Evolutionary conservation across 1,140 invertebrate genomes (phyloP).

Genomic region (Bombus superbus): DNA sequence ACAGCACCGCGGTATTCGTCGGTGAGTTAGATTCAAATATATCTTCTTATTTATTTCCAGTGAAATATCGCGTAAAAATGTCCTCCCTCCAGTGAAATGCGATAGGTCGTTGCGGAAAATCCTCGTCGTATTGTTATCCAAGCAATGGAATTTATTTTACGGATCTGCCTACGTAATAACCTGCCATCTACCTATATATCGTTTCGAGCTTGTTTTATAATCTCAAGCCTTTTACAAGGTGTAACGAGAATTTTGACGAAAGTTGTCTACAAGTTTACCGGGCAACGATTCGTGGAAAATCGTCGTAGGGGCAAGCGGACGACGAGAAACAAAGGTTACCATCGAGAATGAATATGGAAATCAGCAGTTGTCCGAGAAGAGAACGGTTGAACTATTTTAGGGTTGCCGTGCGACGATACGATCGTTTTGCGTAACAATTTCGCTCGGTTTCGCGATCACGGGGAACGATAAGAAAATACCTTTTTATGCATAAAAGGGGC

Average conservation of each 20-base stretch:
- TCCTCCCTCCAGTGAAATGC: background rate
- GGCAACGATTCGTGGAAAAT: too few species aligned
- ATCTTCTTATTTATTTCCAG: background rate
- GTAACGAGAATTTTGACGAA: too few species aligned
- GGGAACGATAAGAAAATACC: constrained; percentile 43
- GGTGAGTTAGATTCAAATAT: constrained; percentile 78
- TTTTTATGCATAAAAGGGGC: constrained; percentile 42
- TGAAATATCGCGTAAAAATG: background rate
- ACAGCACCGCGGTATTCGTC: constrained; percentile 93
- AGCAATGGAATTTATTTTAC: background rate
- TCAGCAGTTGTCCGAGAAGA: background rate
- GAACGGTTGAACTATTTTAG: constrained; percentile 32
- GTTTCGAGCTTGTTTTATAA: background rate
- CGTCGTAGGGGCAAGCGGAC: too few species aligned
- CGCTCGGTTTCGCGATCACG: constrained; percentile 35
- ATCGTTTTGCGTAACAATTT: constrained; percentile 50
- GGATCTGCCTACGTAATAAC: too few species aligned
- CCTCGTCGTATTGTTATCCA: background rate
- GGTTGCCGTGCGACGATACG: constrained; percentile 42
- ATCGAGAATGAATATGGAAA: constrained; percentile 43
- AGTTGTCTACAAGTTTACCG: too few species aligned
- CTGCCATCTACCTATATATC: too few species aligned
- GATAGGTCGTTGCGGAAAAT: background rate
- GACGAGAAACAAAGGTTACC: constrained; percentile 13
- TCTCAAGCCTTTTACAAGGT: fast-evolving